Conservation (phyloP, 2,113 vertebrate species). For the Phocoena sinus region DNA sequence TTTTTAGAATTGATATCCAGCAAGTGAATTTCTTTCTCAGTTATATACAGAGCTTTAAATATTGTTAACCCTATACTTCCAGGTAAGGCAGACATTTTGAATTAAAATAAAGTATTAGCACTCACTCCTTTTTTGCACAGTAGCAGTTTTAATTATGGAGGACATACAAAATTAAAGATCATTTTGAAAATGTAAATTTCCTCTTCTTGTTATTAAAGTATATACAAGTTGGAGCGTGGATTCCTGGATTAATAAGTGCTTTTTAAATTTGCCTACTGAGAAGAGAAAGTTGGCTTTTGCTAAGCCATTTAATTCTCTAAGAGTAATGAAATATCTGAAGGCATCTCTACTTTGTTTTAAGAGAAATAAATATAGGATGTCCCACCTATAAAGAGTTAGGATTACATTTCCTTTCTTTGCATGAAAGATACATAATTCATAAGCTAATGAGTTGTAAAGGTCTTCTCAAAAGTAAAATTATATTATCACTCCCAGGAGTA, state of each 20-base stretch:
- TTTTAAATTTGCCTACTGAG: constrained; percentile 38
- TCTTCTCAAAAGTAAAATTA: constrained; percentile 65
- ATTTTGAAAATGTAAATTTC: constrained; percentile 42
- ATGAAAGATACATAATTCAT: constrained; percentile 53
- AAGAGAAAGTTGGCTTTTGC: constrained; percentile 34
- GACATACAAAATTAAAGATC: constrained; percentile 33
- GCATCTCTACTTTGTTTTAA: constrained; percentile 48
- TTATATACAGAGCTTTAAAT: constrained; percentile 1
- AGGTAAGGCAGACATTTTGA: neutral
- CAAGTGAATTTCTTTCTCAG: neutral
- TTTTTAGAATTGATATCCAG: constrained; percentile 32
- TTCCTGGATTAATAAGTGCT: constrained; percentile 24
- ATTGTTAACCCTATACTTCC: neutral
- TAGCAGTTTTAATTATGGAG: constrained; percentile 26
- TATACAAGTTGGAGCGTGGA: constrained; percentile 7
- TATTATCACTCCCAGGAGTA: constrained; percentile 59
- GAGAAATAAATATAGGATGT: constrained; percentile 44
- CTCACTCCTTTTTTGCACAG: neutral
- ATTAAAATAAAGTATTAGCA: neutral
- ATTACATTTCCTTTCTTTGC: constrained; percentile 55
- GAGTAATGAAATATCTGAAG: neutral
- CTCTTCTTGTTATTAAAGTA: constrained; percentile 28
- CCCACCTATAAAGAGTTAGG: constrained; percentile 27
- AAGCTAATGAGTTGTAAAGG: constrained; percentile 62
- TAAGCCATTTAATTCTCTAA: constrained; percentile 59